A percentile compares a stretch with the other conserved stretches of the same genome.
Evolutionary conservation across 2,797 vertebrate species (phyloP).

Genomic region (Tadarida brasiliensis): DNA sequence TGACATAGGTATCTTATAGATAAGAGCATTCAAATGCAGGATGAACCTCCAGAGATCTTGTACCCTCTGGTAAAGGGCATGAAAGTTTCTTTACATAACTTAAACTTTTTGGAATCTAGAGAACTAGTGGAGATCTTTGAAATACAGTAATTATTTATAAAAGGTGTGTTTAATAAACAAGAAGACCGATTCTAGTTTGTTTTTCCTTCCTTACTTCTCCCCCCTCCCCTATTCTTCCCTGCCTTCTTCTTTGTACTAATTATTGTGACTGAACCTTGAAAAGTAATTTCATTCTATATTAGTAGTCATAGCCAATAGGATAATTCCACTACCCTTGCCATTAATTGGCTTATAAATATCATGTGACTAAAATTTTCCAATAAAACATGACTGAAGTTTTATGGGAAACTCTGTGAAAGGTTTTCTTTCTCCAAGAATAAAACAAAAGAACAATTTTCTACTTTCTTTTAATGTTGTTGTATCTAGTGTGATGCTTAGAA

Average conservation of each 20-base stretch:
- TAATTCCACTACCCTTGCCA: background rate
- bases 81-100: background rate
- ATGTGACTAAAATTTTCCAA: background rate
- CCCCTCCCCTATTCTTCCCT: background rate
- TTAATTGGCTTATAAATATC: background rate
- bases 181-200: background rate
- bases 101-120: background rate
- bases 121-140: background rate
- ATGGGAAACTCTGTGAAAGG: background rate
- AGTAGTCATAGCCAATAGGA: background rate
- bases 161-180: background rate
- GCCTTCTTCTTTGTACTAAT: background rate
- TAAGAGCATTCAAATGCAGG: background rate
- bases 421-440: background rate
- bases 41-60: background rate
- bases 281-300: background rate
- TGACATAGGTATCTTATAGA: background rate
- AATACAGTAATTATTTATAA: slow-evolving; percentile 7
- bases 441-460: background rate
- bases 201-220: background rate
- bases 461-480: background rate
- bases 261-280: background rate
- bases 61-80: background rate
- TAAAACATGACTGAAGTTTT: background rate
- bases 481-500: background rate